Evolutionary conservation across 2,113 vertebrate species (phyloP).

Genomic region (Phoxinus phoxinus): DNA sequence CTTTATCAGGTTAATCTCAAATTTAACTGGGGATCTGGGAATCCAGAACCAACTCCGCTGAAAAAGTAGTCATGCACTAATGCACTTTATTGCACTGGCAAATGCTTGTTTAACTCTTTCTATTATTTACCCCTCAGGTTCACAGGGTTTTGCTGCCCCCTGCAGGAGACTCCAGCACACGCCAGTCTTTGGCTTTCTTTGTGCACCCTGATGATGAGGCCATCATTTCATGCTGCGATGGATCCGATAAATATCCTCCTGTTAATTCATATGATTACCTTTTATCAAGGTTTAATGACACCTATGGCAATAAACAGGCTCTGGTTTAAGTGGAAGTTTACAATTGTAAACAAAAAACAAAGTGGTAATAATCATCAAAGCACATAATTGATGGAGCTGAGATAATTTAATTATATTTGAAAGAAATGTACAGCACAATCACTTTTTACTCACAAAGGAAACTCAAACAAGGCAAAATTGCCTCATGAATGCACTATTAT

Average conservation of each 20-base stretch:
- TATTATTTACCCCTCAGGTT: constrained; percentile 55
- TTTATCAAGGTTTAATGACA: constrained; percentile 45
- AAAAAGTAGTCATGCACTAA: too few relatives aligned
- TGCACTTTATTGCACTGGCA: too few relatives aligned
- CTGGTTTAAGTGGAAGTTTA: not conserved
- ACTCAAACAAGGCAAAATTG: too few relatives aligned
- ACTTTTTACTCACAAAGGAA: not conserved
- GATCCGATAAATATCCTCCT: constrained; percentile 71
- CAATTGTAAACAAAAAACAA: not conserved
- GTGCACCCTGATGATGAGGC: constrained; percentile 69
- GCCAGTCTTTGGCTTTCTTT: constrained; percentile 77
- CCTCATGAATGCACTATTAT: too few relatives aligned
- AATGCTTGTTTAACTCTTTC: not conserved
- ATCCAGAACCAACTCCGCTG: too few relatives aligned
- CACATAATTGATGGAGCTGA: not conserved
- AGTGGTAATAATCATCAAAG: not conserved
- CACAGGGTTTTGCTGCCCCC: constrained; percentile 74
- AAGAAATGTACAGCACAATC: not conserved
- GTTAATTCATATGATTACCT: constrained; percentile 63
- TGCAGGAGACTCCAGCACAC: constrained; percentile 63
- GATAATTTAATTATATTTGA: constrained; percentile 13
- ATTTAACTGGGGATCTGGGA: too few relatives aligned
- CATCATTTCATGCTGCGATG: constrained; percentile 70
- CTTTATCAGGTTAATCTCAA: too few relatives aligned
- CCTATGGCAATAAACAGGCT: constrained; percentile 49